Evolutionary conservation across 2,888 invertebrate genomes (phyloP).

Genomic region (Entomobrya multifasciata): DNA sequence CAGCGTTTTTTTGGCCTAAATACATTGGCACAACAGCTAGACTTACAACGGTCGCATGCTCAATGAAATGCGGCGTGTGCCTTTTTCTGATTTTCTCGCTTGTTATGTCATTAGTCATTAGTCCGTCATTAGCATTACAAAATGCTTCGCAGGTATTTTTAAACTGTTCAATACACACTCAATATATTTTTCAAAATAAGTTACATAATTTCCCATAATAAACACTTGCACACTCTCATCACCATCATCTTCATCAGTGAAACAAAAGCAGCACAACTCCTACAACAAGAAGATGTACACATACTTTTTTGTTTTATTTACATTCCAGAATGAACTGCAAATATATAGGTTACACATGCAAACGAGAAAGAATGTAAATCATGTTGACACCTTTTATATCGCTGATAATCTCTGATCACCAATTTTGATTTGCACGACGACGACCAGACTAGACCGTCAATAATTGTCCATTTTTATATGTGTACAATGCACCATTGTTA

Average conservation of each 20-base stretch:
- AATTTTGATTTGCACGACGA: too few relatives aligned
- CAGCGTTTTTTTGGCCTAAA: too few relatives aligned
- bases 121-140: background rate
- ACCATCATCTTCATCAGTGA: background rate
- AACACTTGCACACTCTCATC: background rate
- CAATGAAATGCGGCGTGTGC: too few relatives aligned
- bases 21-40: background rate
- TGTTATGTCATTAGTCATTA: too few relatives aligned
- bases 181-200: background rate
- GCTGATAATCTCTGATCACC: too few relatives aligned
- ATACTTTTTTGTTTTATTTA: background rate
- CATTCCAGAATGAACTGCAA: background rate
- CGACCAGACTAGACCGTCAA: too few relatives aligned
- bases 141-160: background rate
- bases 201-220: conserved; percentile 52
- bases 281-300: background rate
- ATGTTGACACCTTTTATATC: too few relatives aligned
- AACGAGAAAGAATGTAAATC: background rate
- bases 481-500: too few relatives aligned
- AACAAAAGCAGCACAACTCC: background rate
- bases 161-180: too few relatives aligned
- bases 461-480: too few relatives aligned
- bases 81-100: conserved; percentile 17
- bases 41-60: too few relatives aligned
- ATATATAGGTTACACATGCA: background rate